These are phyloP conservation scores for Petaurus breviceps DNA, from an alignment of 2,113 vertebrate genomes.

Conservation along the genomic window DNA sequence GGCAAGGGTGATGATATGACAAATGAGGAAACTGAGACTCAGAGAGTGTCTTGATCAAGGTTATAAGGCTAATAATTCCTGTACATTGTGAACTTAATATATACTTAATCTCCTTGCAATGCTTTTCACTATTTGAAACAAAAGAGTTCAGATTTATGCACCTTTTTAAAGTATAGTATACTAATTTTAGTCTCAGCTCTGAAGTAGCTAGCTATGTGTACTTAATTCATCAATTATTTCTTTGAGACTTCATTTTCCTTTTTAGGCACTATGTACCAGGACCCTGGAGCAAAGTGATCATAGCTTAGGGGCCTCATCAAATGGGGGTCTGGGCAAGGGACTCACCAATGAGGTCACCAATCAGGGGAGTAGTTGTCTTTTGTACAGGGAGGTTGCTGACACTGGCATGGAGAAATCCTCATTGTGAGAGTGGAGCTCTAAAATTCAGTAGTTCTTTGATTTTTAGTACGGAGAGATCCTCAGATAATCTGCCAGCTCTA, in stretches of 20 bases:
- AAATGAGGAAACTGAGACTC: neutral
- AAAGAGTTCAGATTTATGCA: neutral
- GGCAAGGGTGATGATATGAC: neutral
- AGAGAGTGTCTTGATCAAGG: neutral
- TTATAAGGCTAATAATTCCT: neutral
- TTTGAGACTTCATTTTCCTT: neutral
- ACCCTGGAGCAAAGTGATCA: neutral
- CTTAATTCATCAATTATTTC: neutral
- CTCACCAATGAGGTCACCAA: neutral
- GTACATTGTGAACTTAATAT: neutral
- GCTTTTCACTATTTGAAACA: neutral
- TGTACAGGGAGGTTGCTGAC: no score
- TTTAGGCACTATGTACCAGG: neutral
- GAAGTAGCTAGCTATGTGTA: neutral
- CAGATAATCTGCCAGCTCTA: neutral
- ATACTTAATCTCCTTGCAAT: neutral
- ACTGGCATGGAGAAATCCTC: neutral
- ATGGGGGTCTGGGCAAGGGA: neutral
- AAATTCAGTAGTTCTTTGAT: neutral
- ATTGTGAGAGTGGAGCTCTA: neutral
- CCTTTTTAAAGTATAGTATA: neutral
- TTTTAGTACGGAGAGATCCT: neutral
- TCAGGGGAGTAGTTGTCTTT: neutral
- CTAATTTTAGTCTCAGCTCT: neutral
- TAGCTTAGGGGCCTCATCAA: neutral